Evolutionary conservation across 2,888 invertebrate species (phyloP).

Genomic region (Tachystola acroxantha): DNA sequence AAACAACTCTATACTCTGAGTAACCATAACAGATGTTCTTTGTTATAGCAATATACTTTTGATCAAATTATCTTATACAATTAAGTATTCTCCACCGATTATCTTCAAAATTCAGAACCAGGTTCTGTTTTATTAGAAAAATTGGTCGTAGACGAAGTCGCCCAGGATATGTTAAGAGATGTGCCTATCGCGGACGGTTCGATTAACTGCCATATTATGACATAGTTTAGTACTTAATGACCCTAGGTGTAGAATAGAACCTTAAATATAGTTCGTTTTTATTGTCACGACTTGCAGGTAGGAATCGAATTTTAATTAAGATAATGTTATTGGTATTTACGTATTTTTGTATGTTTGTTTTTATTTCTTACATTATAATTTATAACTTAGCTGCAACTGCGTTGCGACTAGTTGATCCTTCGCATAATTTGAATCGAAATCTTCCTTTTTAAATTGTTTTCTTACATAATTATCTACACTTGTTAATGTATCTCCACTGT

Average conservation of each 20-base stretch:
- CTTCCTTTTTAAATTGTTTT: constrained; percentile 36
- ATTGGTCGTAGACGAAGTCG: constrained; percentile 47
- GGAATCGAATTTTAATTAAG: constrained; percentile 64
- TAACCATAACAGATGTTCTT: background rate
- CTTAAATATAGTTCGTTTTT: constrained; percentile 60
- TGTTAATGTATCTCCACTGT: constrained; percentile 64
- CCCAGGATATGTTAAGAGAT: constrained; percentile 40
- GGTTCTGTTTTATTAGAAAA: constrained; percentile 52
- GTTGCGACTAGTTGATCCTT: constrained; percentile 37
- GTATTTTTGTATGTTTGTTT: constrained; percentile 45
- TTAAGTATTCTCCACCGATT: constrained; percentile 68
- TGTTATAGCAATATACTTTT: background rate
- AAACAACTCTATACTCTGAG: background rate
- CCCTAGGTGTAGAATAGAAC: constrained; percentile 65
- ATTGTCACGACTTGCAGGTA: constrained; percentile 63
- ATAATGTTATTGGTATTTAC: constrained; percentile 45
- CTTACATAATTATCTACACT: constrained; percentile 40
- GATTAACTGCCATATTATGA: constrained; percentile 78
- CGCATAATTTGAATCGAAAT: constrained; percentile 24
- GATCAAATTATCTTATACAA: constrained; percentile 6
- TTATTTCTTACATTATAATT: constrained; percentile 41
- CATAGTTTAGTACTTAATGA: constrained; percentile 70
- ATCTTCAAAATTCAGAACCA: constrained; percentile 61
- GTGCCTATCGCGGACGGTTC: constrained; percentile 72
- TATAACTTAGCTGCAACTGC: constrained; percentile 25